phyloP scores from a whole-genome alignment of 2,888 invertebrate genomes.

The Phasia obesa region DNA sequence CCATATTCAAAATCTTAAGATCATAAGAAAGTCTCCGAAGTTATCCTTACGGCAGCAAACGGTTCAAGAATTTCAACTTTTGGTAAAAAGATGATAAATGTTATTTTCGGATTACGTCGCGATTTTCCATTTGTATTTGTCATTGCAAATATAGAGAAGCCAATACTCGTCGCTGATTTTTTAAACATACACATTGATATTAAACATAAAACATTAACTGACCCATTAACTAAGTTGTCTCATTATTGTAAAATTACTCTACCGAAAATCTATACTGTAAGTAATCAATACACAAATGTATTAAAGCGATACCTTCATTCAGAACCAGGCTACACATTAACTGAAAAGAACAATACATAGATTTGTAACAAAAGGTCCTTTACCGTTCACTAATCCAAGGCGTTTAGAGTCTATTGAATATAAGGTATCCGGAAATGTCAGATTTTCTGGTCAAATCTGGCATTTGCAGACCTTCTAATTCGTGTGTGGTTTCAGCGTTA shows the following conservation, averaged over 20 bases:
- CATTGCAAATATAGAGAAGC: too few relatives aligned
- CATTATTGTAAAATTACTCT: constrained; percentile 4
- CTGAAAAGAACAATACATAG: constrained; percentile 10
- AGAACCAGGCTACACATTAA: constrained; percentile 6
- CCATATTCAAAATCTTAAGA: too few relatives aligned
- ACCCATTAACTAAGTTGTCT: neutral
- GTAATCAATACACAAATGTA: neutral
- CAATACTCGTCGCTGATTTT: too few relatives aligned
- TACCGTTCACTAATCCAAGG: neutral
- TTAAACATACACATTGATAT: neutral
- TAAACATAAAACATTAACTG: constrained; percentile 1
- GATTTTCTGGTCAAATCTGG: neutral
- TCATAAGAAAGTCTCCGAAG: too few relatives aligned
- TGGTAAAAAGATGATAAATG: neutral
- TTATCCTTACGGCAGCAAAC: too few relatives aligned
- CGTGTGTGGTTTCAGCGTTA: neutral
- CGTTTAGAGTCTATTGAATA: neutral
- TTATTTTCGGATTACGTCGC: neutral
- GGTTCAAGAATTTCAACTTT: too few relatives aligned
- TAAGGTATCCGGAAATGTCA: neutral
- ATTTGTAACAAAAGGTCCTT: neutral
- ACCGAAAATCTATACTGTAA: neutral
- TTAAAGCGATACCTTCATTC: neutral
- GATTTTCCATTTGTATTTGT: too few relatives aligned
- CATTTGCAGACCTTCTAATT: constrained; percentile 1